A percentile compares a stretch with the other conserved stretches of the same genome.
phyloP scores from a whole-genome alignment of 2,888 invertebrate genomes.

The Nomada lathburiana region DNA sequence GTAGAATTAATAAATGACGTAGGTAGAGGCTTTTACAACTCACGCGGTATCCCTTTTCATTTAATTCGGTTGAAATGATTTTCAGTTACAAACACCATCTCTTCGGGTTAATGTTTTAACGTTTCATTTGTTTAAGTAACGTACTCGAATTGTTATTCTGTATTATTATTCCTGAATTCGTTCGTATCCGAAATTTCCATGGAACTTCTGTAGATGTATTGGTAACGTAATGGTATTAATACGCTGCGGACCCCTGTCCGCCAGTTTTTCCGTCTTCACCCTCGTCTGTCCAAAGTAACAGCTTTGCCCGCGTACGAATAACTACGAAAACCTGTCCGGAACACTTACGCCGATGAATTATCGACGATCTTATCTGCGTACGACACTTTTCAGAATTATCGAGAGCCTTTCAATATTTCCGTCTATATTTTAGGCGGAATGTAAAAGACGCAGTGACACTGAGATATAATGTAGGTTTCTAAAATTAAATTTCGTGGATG shows the following conservation, averaged over 20 bases:
- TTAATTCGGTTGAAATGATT: too few relatives aligned
- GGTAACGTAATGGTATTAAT: too few relatives aligned
- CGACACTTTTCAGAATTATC: constrained; percentile 17
- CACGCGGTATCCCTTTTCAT: too few relatives aligned
- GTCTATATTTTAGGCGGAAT: not conserved
- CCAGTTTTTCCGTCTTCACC: constrained; percentile 3
- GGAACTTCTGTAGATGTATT: too few relatives aligned
- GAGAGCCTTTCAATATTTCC: constrained; percentile 4
- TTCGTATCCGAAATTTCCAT: too few relatives aligned
- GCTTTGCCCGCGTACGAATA: not conserved
- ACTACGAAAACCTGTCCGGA: constrained; percentile 21
- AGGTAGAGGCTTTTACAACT: too few relatives aligned
- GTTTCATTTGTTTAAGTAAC: too few relatives aligned
- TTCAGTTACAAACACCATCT: too few relatives aligned
- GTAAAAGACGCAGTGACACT: not conserved
- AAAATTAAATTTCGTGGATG: not conserved
- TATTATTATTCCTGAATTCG: too few relatives aligned
- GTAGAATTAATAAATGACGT: too few relatives aligned
- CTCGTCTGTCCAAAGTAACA: not conserved
- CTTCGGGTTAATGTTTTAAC: too few relatives aligned
- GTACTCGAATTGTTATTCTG: too few relatives aligned
- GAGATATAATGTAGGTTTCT: not conserved
- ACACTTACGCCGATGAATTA: constrained; percentile 28
- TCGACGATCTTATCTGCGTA: not conserved
- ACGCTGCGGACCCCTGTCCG: not conserved